phyloP scores from a whole-genome alignment of 2,113 vertebrate species.

The Amazona guildingii region DNA sequence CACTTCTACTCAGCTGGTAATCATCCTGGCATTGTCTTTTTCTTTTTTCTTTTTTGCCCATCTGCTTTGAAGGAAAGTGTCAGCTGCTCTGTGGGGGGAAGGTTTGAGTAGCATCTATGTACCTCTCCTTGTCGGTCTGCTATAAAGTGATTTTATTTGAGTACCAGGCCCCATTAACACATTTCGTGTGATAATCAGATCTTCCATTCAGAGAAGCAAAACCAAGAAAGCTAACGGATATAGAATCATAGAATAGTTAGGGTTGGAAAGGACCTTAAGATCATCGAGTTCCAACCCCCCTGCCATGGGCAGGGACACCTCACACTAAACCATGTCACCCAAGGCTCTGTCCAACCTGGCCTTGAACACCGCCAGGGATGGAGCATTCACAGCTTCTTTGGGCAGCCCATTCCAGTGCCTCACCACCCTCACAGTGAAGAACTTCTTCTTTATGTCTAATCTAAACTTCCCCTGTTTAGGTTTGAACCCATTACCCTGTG shows the following conservation, averaged over 20 bases:
- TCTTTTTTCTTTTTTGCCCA: neutral
- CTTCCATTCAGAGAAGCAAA: neutral
- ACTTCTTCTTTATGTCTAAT: neutral
- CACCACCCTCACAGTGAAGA: neutral
- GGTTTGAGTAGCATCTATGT: neutral
- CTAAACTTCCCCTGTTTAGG: neutral
- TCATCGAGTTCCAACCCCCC: neutral
- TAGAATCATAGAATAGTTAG: neutral
- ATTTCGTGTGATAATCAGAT: neutral
- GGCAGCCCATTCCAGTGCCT: neutral
- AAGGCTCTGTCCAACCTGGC: neutral
- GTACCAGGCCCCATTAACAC: neutral
- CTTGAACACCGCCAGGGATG: neutral
- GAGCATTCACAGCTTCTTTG: neutral
- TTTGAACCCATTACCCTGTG: neutral
- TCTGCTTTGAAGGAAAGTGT: neutral
- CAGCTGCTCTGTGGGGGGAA: neutral
- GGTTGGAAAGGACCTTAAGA: neutral
- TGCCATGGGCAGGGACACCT: neutral
- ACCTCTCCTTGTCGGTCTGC: neutral
- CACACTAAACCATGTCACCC: neutral
- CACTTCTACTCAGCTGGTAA: neutral
- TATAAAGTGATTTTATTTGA: neutral
- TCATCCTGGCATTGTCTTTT: neutral
- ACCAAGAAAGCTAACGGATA: accelerated